Conservation (phyloP, 2,888 invertebrate genomes). For the Drosophila antonietae region DNA sequence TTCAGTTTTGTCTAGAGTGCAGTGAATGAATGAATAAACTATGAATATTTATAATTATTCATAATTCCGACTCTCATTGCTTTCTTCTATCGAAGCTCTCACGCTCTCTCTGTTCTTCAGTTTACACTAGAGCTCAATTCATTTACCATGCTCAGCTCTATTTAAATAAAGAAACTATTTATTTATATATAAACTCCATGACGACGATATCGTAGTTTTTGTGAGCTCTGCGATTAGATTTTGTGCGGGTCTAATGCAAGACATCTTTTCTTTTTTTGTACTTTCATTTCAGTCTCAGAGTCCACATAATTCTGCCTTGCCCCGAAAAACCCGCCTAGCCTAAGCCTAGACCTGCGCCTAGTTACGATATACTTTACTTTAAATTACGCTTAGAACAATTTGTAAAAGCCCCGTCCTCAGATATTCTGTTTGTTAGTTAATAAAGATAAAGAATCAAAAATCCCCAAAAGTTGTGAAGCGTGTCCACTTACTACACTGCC, state of each 20-base stretch:
- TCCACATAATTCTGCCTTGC: slow-evolving; percentile 59
- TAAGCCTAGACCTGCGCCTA: slow-evolving; percentile 55
- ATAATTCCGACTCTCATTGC: background rate
- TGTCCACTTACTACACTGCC: slow-evolving; percentile 18
- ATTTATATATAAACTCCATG: background rate
- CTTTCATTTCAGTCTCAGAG: slow-evolving; percentile 76
- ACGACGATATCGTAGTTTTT: background rate
- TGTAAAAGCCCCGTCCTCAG: slow-evolving; percentile 43
- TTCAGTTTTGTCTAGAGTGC: background rate
- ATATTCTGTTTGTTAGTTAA: slow-evolving; percentile 55
- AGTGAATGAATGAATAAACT: background rate
- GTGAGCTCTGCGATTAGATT: slow-evolving; percentile 20
- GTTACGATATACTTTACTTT: slow-evolving; percentile 17
- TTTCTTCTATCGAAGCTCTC: background rate
- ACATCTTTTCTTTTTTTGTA: slow-evolving; percentile 61
- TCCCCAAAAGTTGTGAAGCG: slow-evolving; percentile 4
- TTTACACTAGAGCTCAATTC: background rate
- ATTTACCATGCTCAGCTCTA: slow-evolving; percentile 1
- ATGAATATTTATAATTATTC: background rate
- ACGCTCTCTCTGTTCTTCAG: background rate
- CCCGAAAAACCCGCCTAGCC: slow-evolving; percentile 39
- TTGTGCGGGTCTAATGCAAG: slow-evolving; percentile 57
- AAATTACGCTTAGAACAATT: slow-evolving; percentile 33
- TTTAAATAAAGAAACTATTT: no score
- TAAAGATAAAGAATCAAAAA: slow-evolving; percentile 47